These are phyloP conservation scores for Volucella inanis DNA, from an alignment of 2,888 invertebrate genomes.

Conservation along the genomic window DNA sequence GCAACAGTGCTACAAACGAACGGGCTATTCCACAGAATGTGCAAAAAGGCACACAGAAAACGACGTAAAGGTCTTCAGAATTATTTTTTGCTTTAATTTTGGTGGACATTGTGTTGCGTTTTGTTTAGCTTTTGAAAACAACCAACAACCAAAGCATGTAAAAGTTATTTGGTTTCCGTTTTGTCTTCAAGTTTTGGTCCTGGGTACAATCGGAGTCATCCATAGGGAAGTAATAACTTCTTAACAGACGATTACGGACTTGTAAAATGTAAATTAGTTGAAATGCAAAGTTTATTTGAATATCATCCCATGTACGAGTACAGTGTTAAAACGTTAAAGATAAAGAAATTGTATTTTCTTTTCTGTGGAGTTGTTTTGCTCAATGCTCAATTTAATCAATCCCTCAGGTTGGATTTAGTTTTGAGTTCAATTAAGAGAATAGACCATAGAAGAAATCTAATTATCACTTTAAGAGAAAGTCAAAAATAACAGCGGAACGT, in stretches of 20 bases:
- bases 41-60: conserved; percentile 4
- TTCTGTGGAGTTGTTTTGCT: conserved; percentile 14
- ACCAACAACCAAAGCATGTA: conserved; percentile 12
- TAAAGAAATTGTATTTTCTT: conserved; percentile 5
- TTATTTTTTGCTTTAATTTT: conserved; percentile 32
- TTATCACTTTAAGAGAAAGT: conserved; percentile 59
- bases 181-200: background rate
- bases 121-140: background rate
- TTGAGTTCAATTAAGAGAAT: conserved; percentile 49
- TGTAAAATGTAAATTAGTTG: conserved; percentile 73
- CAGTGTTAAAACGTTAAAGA: conserved; percentile 55
- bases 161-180: conserved; percentile 6
- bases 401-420: conserved; percentile 49
- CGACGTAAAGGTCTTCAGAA: background rate
- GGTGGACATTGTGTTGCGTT: conserved; percentile 13
- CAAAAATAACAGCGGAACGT: background rate
- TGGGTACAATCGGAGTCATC: conserved; percentile 28
- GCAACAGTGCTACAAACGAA: conserved; percentile 9
- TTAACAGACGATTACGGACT: conserved; percentile 73
- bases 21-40: background rate
- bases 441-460: conserved; percentile 33
- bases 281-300: conserved; percentile 59
- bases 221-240: conserved; percentile 71
- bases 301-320: conserved; percentile 37
- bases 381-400: conserved; percentile 50